Evolutionary conservation across 2,113 vertebrate species (phyloP).

Genomic region (Lucifuga dentata): DNA sequence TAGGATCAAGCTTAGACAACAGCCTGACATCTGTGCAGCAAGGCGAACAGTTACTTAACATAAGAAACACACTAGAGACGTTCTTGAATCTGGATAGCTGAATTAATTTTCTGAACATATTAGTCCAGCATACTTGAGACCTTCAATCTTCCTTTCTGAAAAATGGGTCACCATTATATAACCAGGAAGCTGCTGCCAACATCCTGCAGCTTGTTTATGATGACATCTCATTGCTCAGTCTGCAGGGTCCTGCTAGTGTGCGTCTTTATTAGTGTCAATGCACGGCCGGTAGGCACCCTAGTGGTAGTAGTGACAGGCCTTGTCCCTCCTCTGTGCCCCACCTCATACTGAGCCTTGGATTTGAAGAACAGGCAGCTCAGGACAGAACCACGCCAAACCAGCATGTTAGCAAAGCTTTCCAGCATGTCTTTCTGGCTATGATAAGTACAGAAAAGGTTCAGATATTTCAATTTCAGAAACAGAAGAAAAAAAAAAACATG

Average conservation of each 20-base stretch:
- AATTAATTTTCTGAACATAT: slow-evolving; percentile 43
- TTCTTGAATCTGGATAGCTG: too few species aligned
- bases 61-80: background rate
- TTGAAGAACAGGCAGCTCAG: slow-evolving; percentile 65
- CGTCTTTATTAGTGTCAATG: slow-evolving; percentile 79
- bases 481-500: slow-evolving; percentile 14
- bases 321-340: slow-evolving; percentile 69
- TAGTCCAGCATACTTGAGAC: slow-evolving; percentile 37
- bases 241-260: slow-evolving; percentile 72
- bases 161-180: slow-evolving; percentile 77
- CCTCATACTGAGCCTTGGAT: slow-evolving; percentile 67
- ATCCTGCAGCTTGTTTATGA: slow-evolving; percentile 82
- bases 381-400: slow-evolving; percentile 58
- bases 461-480: too few species aligned
- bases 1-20: slow-evolving; percentile 7
- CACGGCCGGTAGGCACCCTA: slow-evolving; percentile 62
- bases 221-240: slow-evolving; percentile 79
- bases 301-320: slow-evolving; percentile 60
- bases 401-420: slow-evolving; percentile 46
- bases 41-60: background rate
- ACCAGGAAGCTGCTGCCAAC: slow-evolving; percentile 78
- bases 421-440: slow-evolving; percentile 38
- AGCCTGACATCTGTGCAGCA: background rate
- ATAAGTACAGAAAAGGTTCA: slow-evolving; percentile 9
- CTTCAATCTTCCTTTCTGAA: slow-evolving; percentile 54